phyloP scores from a whole-genome alignment of 2,797 vertebrate genomes.

The Florisuga fusca region DNA sequence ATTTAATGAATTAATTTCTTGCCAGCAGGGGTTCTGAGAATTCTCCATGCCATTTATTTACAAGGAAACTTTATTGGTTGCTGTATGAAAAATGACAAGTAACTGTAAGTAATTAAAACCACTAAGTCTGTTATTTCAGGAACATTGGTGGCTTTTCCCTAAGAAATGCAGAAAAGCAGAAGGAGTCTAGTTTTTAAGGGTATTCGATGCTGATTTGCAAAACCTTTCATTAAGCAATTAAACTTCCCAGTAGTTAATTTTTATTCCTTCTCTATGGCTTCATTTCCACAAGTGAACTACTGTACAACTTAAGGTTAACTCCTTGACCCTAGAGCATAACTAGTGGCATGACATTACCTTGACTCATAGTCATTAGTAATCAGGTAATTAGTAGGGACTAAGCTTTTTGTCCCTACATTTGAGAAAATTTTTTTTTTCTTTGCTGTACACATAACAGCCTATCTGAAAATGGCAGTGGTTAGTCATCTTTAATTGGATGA shows the following conservation, averaged over 20 bases:
- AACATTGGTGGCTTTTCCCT: neutral
- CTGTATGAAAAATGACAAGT: conserved; percentile 4
- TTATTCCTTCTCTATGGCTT: neutral
- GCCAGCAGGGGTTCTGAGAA: neutral
- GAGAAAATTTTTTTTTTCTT: too few relatives aligned
- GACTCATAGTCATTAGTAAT: neutral
- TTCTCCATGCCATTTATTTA: neutral
- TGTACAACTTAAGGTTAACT: neutral
- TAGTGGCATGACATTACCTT: neutral
- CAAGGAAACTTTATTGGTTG: neutral
- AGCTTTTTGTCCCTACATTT: neutral
- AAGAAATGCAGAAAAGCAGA: neutral
- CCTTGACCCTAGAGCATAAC: neutral
- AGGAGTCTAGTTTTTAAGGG: neutral
- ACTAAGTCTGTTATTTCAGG: conserved; percentile 6
- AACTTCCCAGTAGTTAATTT: neutral
- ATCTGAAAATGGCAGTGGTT: conserved; percentile 17
- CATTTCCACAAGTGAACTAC: neutral
- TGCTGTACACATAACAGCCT: neutral
- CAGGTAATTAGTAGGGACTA: neutral
- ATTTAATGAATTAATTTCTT: conserved; percentile 36
- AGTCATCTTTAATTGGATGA: conserved; percentile 4
- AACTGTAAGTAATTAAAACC: conserved; percentile 41
- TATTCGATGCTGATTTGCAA: neutral
- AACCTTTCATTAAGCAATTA: neutral